These are phyloP conservation scores for Probosciger aterrimus DNA, from an alignment of 2,113 vertebrate genomes.

Conservation along the genomic window DNA sequence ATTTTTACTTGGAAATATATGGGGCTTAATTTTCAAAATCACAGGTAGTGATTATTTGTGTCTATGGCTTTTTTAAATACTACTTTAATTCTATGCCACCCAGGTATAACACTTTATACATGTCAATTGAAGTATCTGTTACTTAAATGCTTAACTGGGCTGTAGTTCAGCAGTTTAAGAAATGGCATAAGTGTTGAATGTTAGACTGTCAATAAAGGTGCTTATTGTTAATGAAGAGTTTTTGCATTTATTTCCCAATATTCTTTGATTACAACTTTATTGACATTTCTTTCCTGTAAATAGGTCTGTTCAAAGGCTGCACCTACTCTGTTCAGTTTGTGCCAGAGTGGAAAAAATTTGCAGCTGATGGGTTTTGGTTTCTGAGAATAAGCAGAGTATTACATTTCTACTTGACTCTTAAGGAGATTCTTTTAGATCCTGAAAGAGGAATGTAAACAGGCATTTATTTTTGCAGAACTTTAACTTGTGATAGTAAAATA, in stretches of 20 bases:
- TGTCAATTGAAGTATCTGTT: background rate
- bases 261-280: background rate
- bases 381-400: background rate
- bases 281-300: background rate
- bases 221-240: background rate
- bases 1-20: background rate
- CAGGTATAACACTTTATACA: background rate
- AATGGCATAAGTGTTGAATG: background rate
- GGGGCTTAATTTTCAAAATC: background rate
- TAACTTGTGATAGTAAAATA: background rate
- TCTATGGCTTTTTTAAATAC: background rate
- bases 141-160: background rate
- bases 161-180: background rate
- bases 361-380: background rate
- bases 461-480: background rate
- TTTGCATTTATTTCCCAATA: background rate
- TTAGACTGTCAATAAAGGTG: slow-evolving; percentile 39
- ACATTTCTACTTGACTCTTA: background rate
- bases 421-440: background rate
- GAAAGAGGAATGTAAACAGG: background rate
- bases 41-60: background rate
- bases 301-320: background rate
- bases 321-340: background rate
- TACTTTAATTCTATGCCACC: background rate
- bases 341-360: background rate